Evolutionary conservation across 2,888 invertebrate species (phyloP), one percentile per base, ranked within the genome.

Genomic region (Sicus ferrugineus): DNA sequence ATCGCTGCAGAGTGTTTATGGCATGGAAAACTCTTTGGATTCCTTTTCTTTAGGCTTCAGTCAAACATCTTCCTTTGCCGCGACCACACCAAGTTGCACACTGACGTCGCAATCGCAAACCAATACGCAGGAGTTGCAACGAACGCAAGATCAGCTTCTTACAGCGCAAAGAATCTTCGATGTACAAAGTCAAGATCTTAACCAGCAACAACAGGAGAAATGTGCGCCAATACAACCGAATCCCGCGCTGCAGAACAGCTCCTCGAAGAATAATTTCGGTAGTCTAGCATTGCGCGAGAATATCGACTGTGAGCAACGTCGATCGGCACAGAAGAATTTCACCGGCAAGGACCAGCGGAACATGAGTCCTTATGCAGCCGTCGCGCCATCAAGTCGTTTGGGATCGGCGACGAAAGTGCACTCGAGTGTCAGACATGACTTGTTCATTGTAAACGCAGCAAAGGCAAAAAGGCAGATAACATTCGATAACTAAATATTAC

Each of bases 391-490:
- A 16, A 31, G 26, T 4, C 56, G 58, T 62, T 65, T 56, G 7
- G 69, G 72, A 2, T 73, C 74, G 3, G 73, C 70, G 1, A 61
- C 73, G 3, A 75, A 75, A 61, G 42, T 62, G 2, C 73, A 73
- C 19, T 61, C 69, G 5, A 70, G 70, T 38, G 61, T 73, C 34
- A 58, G 64, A 16, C 70, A 58, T 16, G 70, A 72, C 34, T 34
- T 69, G 30, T 28, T 67, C 28, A 28, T 6, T 14, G 11, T 26
- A 28, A 69, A 63, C 16, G 75, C 80, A 38, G 86, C 87, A 80
- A 86, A 88, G 75, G 89, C 88, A 1, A 84, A 89, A 19, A 83
- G 89, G 38, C 89, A 89, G 79, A 89, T 90, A 77, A 87, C 87
- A 77, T 89, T 90, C 77, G 89, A 89, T 80, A 88, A 87, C 66